Base-by-base conservation (phyloP, 2,888 invertebrate species). In the Clanis bilineata region DNA sequence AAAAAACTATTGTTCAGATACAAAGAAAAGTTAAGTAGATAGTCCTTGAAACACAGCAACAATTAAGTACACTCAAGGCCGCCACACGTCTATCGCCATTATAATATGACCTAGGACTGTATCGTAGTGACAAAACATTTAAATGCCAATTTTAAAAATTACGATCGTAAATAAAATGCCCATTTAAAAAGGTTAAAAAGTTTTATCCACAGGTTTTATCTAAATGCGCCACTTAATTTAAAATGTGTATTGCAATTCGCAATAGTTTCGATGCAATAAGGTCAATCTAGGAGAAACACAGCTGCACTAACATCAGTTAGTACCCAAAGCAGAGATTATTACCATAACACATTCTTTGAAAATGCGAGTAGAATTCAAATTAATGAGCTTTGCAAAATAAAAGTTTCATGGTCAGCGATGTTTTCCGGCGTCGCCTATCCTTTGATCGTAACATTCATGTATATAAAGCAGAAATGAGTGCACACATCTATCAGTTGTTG, bases 371-470 rank as follows among this genome's bases (percentile, higher is more conserved):
- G 54, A 21, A 51, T 51, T 32, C 51, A 28, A 51, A 51, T 32
- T 51, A 51, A 51, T 51, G 32, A 51, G 32, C 51, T 51, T 51
- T 21, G 83, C 51, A 51, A 51, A 51, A 51, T 51, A 51, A 86
- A 87, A 86, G 85, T 76, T 74, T 82, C 85, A 90, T 69, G 88
- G 88, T 64, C 83, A 73, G 58, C 75, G 62, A 74, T 74, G 69
- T 75, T 69, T 84, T 84, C 86, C 83, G 83, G 81, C 67, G 70
- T 72, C 81, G 73, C 79, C 65, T 57, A 62, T 43, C 67, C 74
- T 67, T 28, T 28, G 28, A 72, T 73, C 65, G 69, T 60, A 73
- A 63, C 57, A 71, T 73, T 67, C 71, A 69, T 74, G 70, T 82
- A 66, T 74, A 79, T 86, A 88, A 90, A 85, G 69, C 66, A 64